Base-by-base conservation (phyloP, 1,140 invertebrate species). In the Papilio glaucus region DNA sequence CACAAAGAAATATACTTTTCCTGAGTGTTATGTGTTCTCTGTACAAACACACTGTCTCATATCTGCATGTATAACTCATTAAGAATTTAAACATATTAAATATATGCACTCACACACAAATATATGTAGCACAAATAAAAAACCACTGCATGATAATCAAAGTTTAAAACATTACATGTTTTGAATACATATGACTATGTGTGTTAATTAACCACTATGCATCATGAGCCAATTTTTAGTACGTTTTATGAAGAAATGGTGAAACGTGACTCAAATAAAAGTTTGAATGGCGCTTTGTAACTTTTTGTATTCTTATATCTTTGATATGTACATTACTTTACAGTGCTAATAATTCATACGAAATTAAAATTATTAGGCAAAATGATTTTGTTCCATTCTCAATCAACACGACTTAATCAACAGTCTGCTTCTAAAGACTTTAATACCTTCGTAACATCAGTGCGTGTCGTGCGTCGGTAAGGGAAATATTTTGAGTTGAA, bases 21-120 rank as follows among this genome's bases (percentile, higher is more conserved):
- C 72, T 39, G 83, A 88, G 88, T 89, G 86, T 89, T 57, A 89
- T 75, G 85, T 89, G 85, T 88, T 88, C 85, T 80, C 72, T 39
- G 61, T 77, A 72, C 65, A 74, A 65, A 75, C 42, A 76, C 26
- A 76, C 80, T 82, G 78, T 37, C 49, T 24, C 71, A 75, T 62
- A 41, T 3, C 18, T 53, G 60, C 42, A 72, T 37, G 61, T 7
- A 41, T 70, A 53, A 42, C 24, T 60, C 71, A 72, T 74, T 74
- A 21, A 61, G 12, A 57, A 61, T 39, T 70, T n/a, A 57, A 26
- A 24, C 10, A 18, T 24, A 49, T 18, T 49, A 21, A 53, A 53
- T 12, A 53, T 21, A 57, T 5, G 24, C 24, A 10, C 0, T 57
- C 21, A 9, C 2, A 5, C 9, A 12, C 8, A 24, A 41, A 21